Evolutionary conservation across 92 coral and sea anemone genomes (phyloP), one percentile per base, ranked within the genome.

Genomic region (Montipora capitata): DNA sequence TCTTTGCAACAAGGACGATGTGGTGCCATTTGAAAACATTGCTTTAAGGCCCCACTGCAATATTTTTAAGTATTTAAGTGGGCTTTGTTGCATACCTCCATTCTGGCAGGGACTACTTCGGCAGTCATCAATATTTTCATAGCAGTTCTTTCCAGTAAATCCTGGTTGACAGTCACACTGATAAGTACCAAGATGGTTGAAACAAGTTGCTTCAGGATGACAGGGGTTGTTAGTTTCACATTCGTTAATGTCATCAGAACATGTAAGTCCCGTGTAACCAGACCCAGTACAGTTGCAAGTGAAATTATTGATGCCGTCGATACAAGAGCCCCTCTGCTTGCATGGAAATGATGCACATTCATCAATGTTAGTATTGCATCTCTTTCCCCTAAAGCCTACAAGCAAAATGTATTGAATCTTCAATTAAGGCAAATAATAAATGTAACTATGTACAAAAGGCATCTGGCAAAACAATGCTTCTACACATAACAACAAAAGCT

Each of bases 251-350:
- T 97, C 98, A 8, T 80, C 81, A 4, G 82, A 61, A 77, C 99
- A 97, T 35, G 77, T 81, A 39, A 74, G 79, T 11, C 99, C 99
- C 18, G 86, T 79, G 62, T 81, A 97, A 9, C 99, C 99, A 16
- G 98, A 85, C 9, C 96, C 92, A 48, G 92, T 93, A 81, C 99
- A 96, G 69, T 91, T 87, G 79, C 99, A 96, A 40, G 92, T 92
- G 77, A 68, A 92, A 76, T 41, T 85, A 72, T 92, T 80, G 68
- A 91, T 66, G 57, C 94, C 92, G 72, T 94, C 97, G 57, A 87
- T 72, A 68, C 99, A 96, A 6, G 10, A 51, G 11, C 94, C 99
- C 72, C 52, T 48, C 52, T 88, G 74, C 10, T 49, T 13, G 72
- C 99, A 97, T 5, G 98, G 94, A 1, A 41, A 35, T 58, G 49